A percentile compares a stretch with the other conserved stretches of the same genome.
Evolutionary conservation across 2,888 invertebrate species (phyloP).

Genomic region (Andrena dorsata): DNA sequence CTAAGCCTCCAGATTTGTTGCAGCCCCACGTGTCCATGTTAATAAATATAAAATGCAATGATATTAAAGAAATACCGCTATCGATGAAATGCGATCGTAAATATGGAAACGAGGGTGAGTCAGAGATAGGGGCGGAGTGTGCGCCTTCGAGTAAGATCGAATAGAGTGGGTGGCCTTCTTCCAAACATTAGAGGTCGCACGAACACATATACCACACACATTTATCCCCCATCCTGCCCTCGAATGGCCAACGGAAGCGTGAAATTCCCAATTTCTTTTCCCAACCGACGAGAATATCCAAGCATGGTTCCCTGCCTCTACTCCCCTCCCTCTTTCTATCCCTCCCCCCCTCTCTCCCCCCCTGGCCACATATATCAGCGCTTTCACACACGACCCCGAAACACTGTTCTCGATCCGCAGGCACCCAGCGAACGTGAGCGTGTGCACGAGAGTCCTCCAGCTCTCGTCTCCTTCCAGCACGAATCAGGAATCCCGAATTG

Average conservation of each 20-base stretch:
- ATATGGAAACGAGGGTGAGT: background rate
- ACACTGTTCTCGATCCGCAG: conserved; percentile 3
- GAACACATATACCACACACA: conserved; percentile 63
- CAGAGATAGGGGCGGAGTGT: conserved; percentile 21
- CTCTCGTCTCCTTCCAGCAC: conserved; percentile 62
- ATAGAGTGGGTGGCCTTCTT: conserved; percentile 63
- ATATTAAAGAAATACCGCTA: conserved; percentile 53
- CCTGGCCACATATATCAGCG: conserved; percentile 24
- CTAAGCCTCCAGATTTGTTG: too few species aligned
- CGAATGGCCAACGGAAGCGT: conserved; percentile 82
- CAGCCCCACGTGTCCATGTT: too few species aligned
- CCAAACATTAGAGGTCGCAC: conserved; percentile 70
- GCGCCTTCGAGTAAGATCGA: conserved; percentile 67
- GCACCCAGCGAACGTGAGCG: background rate
- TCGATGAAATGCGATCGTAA: conserved; percentile 60
- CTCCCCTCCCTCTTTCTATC: conserved; percentile 48
- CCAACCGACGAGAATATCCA: conserved; percentile 75
- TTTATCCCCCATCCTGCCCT: conserved; percentile 64
- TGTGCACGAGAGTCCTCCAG: conserved; percentile 27
- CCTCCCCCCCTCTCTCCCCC: conserved; percentile 42
- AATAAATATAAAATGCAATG: too few species aligned
- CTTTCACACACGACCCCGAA: background rate
- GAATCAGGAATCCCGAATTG: conserved; percentile 73
- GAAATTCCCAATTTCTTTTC: conserved; percentile 84
- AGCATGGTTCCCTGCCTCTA: conserved; percentile 49